phyloP scores from a whole-genome alignment of 1,140 invertebrate genomes.

The Oscheius sp. region DNA sequence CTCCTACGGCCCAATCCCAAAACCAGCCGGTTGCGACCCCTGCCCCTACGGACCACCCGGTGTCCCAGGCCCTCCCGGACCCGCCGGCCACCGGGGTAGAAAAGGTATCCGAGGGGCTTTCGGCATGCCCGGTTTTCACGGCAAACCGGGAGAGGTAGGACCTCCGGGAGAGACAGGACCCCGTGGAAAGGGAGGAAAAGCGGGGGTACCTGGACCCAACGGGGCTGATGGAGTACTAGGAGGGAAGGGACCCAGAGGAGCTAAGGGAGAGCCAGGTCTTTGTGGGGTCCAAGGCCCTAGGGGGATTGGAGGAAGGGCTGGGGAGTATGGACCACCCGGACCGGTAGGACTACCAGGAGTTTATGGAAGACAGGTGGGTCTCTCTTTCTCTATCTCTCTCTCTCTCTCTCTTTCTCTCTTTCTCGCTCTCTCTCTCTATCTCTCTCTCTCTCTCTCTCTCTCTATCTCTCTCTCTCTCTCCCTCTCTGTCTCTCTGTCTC shows the following conservation, averaged over 20 bases:
- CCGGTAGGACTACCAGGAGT: not conserved
- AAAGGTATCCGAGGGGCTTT: constrained; percentile 4
- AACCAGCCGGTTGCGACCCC: not conserved
- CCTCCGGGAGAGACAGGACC: constrained; percentile 14
- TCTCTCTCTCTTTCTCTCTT: too few relatives aligned
- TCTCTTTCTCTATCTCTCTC: too few relatives aligned
- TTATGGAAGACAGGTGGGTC: too few relatives aligned
- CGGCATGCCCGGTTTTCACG: not conserved
- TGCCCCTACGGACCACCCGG: constrained; percentile 14
- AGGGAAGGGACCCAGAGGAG: constrained; percentile 2
- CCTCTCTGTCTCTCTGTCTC: too few relatives aligned
- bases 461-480: too few relatives aligned
- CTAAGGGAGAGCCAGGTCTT: not conserved
- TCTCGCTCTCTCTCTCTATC: too few relatives aligned
- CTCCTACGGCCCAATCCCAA: not conserved
- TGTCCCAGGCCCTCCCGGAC: not conserved
- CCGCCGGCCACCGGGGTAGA: not conserved
- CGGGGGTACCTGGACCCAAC: not conserved
- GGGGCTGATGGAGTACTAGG: constrained; percentile 3
- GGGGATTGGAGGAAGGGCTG: not conserved
- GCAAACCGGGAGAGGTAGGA: constrained; percentile 4
- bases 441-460: too few relatives aligned
- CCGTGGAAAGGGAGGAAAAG: not conserved
- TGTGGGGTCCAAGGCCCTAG: not conserved
- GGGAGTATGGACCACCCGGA: constrained; percentile 5